These are phyloP conservation scores for Yoshiicerus persimilis DNA, from an alignment of 1,140 invertebrate species.

Conservation along the genomic window DNA sequence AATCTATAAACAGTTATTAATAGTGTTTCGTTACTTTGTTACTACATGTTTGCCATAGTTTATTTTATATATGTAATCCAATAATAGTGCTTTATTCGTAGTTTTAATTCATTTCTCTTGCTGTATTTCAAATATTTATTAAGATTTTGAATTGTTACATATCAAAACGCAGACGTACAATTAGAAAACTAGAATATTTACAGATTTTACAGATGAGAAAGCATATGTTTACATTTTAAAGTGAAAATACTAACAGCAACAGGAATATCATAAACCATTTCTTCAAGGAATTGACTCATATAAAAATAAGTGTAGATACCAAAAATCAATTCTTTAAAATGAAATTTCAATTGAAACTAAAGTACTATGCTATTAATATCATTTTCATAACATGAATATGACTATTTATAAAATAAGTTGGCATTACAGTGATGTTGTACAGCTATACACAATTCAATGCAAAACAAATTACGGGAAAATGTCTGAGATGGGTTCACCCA, in stretches of 20 bases:
- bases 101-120: too few relatives aligned
- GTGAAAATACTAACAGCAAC: not conserved
- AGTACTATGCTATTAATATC: not conserved
- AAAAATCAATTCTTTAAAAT: not conserved
- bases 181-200: not conserved
- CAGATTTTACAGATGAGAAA: not conserved
- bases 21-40: too few relatives aligned
- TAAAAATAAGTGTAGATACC: not conserved
- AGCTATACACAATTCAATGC: not conserved
- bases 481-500: constrained; percentile 12
- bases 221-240: not conserved
- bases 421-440: not conserved
- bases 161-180: not conserved
- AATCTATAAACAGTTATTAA: too few relatives aligned
- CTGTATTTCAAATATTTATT: not conserved
- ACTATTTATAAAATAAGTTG: not conserved
- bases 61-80: too few relatives aligned
- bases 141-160: too few relatives aligned
- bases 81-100: too few relatives aligned
- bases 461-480: not conserved
- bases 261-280: not conserved
- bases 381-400: not conserved
- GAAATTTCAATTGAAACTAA: not conserved
- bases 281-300: not conserved
- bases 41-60: too few relatives aligned